Base-by-base conservation (phyloP, 1,140 invertebrate species). In the Neodiprion pinetum region DNA sequence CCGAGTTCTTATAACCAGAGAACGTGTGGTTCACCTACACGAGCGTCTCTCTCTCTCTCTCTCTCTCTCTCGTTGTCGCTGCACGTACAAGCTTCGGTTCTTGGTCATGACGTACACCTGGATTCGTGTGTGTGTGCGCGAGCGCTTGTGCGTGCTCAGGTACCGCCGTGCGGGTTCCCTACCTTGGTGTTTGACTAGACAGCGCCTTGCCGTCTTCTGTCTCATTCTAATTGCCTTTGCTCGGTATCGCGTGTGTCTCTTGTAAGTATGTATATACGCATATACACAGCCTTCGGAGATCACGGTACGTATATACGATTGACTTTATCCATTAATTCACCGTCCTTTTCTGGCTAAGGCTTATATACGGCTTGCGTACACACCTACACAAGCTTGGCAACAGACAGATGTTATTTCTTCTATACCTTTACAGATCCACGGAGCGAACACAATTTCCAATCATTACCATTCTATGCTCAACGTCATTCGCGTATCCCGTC, bases 31-130 rank as follows among this genome's bases (percentile, higher is more conserved):
- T 61, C n/a, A 14, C 53, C 4, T 61, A 61, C 9, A 61, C 53
- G 53, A 17, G n/a, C n/a, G 9, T 17, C 11, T 61, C 10, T 53
- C 50, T 48, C 49, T 72, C 70, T n/a, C 67, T 69, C 67, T 69
- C 67, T 69, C 67, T 21, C 67, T 10, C 10, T 69, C 10, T 28
- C 67, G 10, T 11, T 23, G 23, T 12, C 53, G n/a, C n/a, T n/a
- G 50, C 53, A 14, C 53, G 53, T 61, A 61, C 8, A 17, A 61
- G 53, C 11, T 17, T 61, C 11, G 53, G n/a, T 17, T 61, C 53
- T 61, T 14, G 53, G 9, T 5, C 11, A 14, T 14, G 53, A 12
- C 53, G 53, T 9, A 61, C 11, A 4, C 53, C 11, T 17, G n/a
- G 11, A 9, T 17, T 14, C 12, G 4, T 11, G 7, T 11, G 12